Conservation (phyloP, 2,113 vertebrate genomes). For the Lophura nycthemera region DNA sequence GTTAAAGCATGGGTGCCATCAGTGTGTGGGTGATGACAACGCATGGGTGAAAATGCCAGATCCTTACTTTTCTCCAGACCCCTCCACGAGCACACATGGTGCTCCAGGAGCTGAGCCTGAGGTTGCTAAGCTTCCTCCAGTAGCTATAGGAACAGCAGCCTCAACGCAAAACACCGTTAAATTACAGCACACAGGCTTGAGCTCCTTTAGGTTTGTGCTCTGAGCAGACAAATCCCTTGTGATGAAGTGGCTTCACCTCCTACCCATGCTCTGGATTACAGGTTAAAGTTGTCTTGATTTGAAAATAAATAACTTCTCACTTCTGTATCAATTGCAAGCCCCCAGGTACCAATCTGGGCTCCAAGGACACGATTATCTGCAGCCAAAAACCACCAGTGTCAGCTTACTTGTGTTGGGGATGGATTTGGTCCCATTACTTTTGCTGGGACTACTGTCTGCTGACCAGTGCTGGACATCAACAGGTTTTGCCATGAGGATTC, state of each 20-base stretch:
- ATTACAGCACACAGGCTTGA: background rate
- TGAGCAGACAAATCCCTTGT: background rate
- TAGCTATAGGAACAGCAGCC: background rate
- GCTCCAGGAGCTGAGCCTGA: background rate
- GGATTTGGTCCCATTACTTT: background rate
- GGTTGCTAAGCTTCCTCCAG: constrained; percentile 10
- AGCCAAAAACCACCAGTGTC: background rate
- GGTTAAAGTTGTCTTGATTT: constrained; percentile 30
- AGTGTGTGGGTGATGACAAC: background rate
- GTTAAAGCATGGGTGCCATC: background rate
- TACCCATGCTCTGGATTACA: background rate
- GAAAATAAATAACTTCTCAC: background rate
- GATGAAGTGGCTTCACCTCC: background rate
- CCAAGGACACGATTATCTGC: background rate
- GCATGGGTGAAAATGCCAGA: background rate
- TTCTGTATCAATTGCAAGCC: background rate
- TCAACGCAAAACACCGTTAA: background rate
- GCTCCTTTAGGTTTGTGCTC: background rate
- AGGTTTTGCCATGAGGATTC: background rate
- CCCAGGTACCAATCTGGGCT: background rate
- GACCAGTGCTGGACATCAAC: background rate
- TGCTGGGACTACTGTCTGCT: background rate
- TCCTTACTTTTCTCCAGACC: background rate
- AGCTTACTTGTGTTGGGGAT: background rate
- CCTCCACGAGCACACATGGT: background rate